Base-by-base conservation (phyloP, 2,888 invertebrate species). In the Acrobasis suavella region DNA sequence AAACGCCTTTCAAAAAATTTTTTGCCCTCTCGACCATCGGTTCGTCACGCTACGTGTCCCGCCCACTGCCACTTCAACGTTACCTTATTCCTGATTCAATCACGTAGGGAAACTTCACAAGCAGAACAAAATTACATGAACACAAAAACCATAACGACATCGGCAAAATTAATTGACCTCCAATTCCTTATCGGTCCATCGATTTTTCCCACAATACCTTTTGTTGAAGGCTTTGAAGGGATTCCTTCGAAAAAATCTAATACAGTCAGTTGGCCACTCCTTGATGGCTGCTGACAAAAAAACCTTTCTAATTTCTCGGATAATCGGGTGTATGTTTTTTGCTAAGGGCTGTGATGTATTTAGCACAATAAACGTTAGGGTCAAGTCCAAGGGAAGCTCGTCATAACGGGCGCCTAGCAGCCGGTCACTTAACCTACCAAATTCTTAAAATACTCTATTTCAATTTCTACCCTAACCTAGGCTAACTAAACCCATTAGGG, bases 241-340 rank as follows among this genome's bases (percentile, higher is more conserved):
- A 50, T 54, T 17, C 37, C 10, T 67, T 66, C 67, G 60, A 70
- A 78, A 77, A 80, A 81, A 76, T 75, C 74, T 78, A 76, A 82
- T 78, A 76, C 64, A 69, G 69, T 74, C 67, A 71, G 62, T 62
- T 64, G 69, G 70, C 67, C 74, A 74, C 78, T 74, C 78, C 78
- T 73, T 85, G 84, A 86, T 85, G 82, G 74, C 65, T 68, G 60
- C 55, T 50, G 59, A 65, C 75, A 74, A 83, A 87, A 87, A 87
- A 85, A 78, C 68, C 68, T 67, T 67, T 75, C 79, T 84, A 86
- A 86, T 85, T 82, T 77, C 71, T 70, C 72, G 69, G 75, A 76
- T 83, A 82, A 85, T 83, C 76, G 71, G 62, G 66, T 69, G 67
- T 71, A 72, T 69, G 70, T 73, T 78, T 82, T 81, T 81, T 76